Percentiles rank a stretch among this genome's conserved stretches.
These are phyloP conservation scores for Melipona quadrifasciata DNA, from an alignment of 1,140 invertebrate species.

Conservation along the genomic window DNA sequence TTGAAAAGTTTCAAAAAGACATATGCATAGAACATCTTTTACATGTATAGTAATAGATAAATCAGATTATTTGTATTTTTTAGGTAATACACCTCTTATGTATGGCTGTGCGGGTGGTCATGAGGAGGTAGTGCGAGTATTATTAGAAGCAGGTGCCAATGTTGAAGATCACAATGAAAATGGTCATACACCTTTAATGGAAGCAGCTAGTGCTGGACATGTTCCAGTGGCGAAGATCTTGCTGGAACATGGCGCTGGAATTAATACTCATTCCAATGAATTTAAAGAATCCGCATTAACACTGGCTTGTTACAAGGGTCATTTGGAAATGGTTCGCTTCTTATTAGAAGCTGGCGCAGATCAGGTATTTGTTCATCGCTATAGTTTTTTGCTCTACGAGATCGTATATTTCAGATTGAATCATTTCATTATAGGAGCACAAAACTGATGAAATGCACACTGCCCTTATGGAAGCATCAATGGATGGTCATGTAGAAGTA, in stretches of 20 bases:
- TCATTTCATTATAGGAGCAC: conserved; percentile 86
- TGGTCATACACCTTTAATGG: conserved; percentile 99
- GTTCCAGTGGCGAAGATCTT: conserved; percentile 96
- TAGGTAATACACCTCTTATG: conserved; percentile 97
- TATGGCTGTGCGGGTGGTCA: conserved; percentile 98
- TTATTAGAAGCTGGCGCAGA: conserved; percentile 96
- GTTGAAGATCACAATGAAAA: conserved; percentile 99
- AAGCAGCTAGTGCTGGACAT: conserved; percentile 98
- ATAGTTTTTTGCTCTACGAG: neutral
- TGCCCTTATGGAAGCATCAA: conserved; percentile 99
- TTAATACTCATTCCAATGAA: conserved; percentile 99
- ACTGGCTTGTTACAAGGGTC: conserved; percentile 98
- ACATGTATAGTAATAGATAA: neutral
- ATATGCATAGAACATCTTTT: neutral
- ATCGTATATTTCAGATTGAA: neutral
- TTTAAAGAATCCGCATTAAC: conserved; percentile 98
- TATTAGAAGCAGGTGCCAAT: conserved; percentile 95
- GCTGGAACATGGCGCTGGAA: conserved; percentile 95
- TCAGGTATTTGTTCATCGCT: conserved; percentile 81
- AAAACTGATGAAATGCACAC: conserved; percentile 99
- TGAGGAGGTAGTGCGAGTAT: conserved; percentile 93
- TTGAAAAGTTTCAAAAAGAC: neutral
- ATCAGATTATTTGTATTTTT: neutral
- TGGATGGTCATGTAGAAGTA: conserved; percentile 99
- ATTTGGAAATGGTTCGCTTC: conserved; percentile 98